Base-by-base conservation (phyloP, 2,888 invertebrate genomes). In the Apamea crenata region DNA sequence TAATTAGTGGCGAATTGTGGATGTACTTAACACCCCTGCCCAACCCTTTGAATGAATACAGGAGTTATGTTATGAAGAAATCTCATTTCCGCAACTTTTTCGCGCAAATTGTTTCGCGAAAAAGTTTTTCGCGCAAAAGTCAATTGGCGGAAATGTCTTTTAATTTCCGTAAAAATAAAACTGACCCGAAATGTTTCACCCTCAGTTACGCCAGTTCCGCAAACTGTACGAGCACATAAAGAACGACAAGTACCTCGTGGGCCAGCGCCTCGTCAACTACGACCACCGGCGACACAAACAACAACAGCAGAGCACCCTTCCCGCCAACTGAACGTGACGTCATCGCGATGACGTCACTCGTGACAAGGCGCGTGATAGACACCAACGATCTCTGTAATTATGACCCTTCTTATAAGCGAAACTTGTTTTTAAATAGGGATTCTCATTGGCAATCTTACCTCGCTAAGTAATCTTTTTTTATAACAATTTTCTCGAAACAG, bases 171-270 rank as follows among this genome's bases (percentile, higher is more conserved):
- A 40, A 29, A 47, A 40, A 18, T 67, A 8, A 16, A 32, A 68
- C 25, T 77, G 7, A 78, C 18, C 21, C 5, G 25, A 36, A 29
- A 29, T 21, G 0, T 36, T 21, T n/a, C 36, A 4, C 77, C 83
- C 78, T 92, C 99, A 99, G 97, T 98, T 99, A 79, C 98, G 98
- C 78, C 99, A 99, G 94, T 99, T 99, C 96, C 98, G 98, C 91
- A 98, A 99, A 92, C 97, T 99, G 32, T 99, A 99, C 95, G 99
- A 99, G 94, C 99, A 99, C 95, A 99, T 99, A 93, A 99, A 99
- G 96, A 99, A 99, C 96, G 99, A 99, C 96, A 99, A 99, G 97
- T 99, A 99, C 96, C 97, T 99, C 72, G 99, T 99, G 25, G 99
- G 99, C 0, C 99, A 99, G 91, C 97, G 99, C 88, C 97, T 99